Conservation (phyloP, 2,113 vertebrate genomes). For the Labrus mixtus region DNA sequence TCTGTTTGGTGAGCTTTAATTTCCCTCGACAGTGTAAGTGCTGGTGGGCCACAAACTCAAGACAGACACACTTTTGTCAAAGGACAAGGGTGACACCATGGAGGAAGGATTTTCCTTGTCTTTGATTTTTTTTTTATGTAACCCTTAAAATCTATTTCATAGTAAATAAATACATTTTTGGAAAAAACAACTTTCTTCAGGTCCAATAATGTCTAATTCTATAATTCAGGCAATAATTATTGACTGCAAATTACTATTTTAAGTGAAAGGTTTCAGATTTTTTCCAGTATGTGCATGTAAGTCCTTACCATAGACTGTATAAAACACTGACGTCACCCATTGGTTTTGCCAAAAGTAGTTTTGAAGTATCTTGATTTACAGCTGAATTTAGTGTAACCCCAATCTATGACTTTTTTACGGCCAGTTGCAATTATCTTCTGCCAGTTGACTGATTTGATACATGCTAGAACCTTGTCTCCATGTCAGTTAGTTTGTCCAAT, state of each 20-base stretch:
- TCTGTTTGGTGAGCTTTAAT: constrained; percentile 86
- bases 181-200: not conserved
- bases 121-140: constrained; percentile 31
- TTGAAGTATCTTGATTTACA: no score
- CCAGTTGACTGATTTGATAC: no score
- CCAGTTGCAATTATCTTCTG: no score
- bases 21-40: constrained; percentile 79
- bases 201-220: not conserved
- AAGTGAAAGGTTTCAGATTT: not conserved
- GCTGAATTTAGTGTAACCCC: no score
- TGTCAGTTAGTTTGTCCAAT: no score
- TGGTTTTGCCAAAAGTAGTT: no score
- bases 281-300: not conserved
- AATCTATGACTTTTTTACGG: no score
- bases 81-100: constrained; percentile 48
- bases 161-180: not conserved
- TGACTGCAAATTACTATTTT: not conserved
- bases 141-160: constrained; percentile 5
- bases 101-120: constrained; percentile 33
- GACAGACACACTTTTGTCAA: constrained; percentile 62
- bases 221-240: not conserved
- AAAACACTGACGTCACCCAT: no score
- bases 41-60: constrained; percentile 74
- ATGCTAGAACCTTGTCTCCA: no score
- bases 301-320: no score